Evolutionary conservation across 2,113 vertebrate species (phyloP).

Genomic region (Etia nguti): DNA sequence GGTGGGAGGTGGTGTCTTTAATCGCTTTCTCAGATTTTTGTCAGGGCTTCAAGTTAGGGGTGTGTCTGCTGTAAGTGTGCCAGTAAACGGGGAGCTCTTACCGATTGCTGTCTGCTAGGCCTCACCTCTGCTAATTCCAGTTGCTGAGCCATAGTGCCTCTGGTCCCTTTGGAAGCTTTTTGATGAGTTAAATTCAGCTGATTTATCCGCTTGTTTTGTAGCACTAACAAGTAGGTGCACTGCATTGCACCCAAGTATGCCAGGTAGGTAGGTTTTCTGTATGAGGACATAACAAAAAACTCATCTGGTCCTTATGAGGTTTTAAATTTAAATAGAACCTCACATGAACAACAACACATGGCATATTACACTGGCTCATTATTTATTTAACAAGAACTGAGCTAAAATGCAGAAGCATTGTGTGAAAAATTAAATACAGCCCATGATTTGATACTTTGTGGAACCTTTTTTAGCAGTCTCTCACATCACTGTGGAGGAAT

Average conservation of each 20-base stretch:
- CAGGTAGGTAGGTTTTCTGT: not conserved
- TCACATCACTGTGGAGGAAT: not conserved
- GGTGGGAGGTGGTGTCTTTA: not conserved
- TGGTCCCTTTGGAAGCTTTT: not conserved
- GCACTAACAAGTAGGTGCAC: not conserved
- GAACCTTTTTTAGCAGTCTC: not conserved
- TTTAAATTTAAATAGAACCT: not conserved
- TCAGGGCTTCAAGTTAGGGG: not conserved
- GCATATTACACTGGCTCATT: not conserved
- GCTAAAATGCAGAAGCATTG: not conserved
- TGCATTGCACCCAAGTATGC: not conserved
- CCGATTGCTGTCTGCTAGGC: not conserved
- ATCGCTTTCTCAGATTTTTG: not conserved
- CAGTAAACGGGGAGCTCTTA: not conserved
- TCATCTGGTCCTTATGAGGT: not conserved
- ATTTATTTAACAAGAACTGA: not conserved
- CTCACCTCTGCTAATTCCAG: not conserved
- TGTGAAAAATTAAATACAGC: no score
- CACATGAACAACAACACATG: not conserved
- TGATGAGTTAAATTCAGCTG: accelerated
- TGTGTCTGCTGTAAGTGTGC: not conserved
- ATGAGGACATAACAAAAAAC: not conserved
- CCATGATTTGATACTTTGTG: not conserved
- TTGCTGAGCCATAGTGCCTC: not conserved
- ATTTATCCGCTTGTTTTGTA: not conserved